Conservation (phyloP, 2,113 vertebrate genomes). For the Mus spicilegus region DNA sequence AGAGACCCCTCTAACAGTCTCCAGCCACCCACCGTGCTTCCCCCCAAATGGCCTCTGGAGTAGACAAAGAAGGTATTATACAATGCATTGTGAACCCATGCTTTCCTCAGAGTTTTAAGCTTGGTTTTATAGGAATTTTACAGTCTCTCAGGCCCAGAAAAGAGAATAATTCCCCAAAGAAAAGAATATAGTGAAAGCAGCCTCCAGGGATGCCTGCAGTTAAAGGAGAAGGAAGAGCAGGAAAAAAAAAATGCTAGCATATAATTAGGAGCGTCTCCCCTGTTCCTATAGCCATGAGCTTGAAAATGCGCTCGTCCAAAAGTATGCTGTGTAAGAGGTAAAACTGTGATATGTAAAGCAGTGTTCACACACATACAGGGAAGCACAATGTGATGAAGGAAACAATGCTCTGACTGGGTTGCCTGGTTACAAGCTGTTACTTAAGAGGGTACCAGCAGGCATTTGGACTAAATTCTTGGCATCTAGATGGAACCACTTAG, state of each 20-base stretch:
- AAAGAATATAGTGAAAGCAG: slow-evolving; percentile 26
- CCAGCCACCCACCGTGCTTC: slow-evolving; percentile 28
- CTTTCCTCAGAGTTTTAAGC: slow-evolving; percentile 51
- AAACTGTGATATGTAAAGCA: slow-evolving; percentile 34
- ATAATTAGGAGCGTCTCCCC: slow-evolving; percentile 19
- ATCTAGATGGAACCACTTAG: not conserved
- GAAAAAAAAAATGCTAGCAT: not conserved
- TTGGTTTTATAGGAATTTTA: slow-evolving; percentile 71
- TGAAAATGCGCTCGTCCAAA: slow-evolving; percentile 42
- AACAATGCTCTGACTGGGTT: slow-evolving; percentile 38
- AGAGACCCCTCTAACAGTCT: not conserved
- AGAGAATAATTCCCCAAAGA: slow-evolving; percentile 58
- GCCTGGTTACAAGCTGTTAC: slow-evolving; percentile 38
- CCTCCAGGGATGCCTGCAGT: not conserved
- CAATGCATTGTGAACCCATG: slow-evolving; percentile 14
- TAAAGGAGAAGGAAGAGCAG: slow-evolving; percentile 2
- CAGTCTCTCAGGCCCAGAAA: slow-evolving; percentile 53
- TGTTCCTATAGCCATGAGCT: not conserved
- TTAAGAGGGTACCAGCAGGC: slow-evolving; percentile 43
- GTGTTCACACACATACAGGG: not conserved
- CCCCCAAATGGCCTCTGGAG: not conserved
- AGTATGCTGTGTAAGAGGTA: not conserved
- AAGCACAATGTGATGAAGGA: slow-evolving; percentile 23
- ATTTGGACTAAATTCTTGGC: slow-evolving; percentile 39
- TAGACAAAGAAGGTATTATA: slow-evolving; percentile 71